Conservation (phyloP, 2,797 vertebrate genomes). For the Sebastes miniatus region DNA sequence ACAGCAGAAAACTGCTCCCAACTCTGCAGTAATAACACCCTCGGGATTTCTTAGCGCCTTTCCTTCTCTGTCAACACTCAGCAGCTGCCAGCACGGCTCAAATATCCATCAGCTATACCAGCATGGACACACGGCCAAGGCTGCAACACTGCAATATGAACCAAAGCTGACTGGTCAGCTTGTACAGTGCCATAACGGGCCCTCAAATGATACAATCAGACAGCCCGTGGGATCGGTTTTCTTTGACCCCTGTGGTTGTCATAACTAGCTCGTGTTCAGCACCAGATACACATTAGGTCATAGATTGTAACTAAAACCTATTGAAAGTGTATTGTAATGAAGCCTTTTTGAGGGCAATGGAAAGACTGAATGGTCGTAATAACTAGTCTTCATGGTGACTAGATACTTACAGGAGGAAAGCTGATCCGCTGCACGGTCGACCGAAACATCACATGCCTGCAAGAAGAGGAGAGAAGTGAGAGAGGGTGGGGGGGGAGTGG, state of each 20-base stretch:
- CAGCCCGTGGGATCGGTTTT: conserved; percentile 44
- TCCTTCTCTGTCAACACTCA: conserved; percentile 77
- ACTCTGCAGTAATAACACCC: conserved; percentile 74
- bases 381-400: conserved; percentile 58
- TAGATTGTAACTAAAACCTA: conserved; percentile 62
- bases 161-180: conserved; percentile 56
- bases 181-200: conserved; percentile 53
- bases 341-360: conserved; percentile 53
- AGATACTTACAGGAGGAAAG: conserved; percentile 86
- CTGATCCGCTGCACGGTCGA: conserved; percentile 82
- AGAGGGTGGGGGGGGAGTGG: background rate
- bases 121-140: conserved; percentile 32
- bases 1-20: conserved; percentile 68
- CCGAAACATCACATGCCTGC: conserved; percentile 84
- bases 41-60: conserved; percentile 74
- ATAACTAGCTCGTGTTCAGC: conserved; percentile 46
- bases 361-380: conserved; percentile 59
- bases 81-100: conserved; percentile 79
- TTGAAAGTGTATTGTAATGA: conserved; percentile 56
- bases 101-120: conserved; percentile 68
- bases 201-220: conserved; percentile 53
- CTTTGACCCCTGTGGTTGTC: conserved; percentile 45
- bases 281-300: conserved; percentile 42
- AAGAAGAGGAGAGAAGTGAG: conserved; percentile 40
- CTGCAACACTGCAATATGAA: conserved; percentile 64